Evolutionary conservation across 2,113 vertebrate species (phyloP), one percentile per base, ranked within the genome.

Genomic region (Paedocypris sp.): DNA sequence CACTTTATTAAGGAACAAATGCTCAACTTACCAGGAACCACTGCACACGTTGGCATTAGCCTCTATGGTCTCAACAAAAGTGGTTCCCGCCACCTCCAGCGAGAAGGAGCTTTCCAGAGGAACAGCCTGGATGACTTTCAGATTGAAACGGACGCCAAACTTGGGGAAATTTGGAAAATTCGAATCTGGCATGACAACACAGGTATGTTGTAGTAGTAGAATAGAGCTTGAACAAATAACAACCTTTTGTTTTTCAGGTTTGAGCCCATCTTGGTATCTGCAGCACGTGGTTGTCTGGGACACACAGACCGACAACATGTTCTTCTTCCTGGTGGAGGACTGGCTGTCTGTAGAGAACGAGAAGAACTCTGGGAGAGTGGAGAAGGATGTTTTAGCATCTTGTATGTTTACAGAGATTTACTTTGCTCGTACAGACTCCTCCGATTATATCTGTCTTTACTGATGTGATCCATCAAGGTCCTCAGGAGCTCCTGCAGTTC

Each of bases 161-260:
- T 88, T 46, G 82, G 85, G 38, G 86, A 88, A 59, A 75, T 88
- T 45, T 87, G 84, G 86, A 89, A 89, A 75, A 87, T 89, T 23
- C 77, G 78, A 29, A 73, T 89, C 54, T 89, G 87, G 88, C 88
- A 89, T 28, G 87, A 89, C 65, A 89, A 89, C 73, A 89, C 88
- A 62, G 88, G 87, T 88, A n/a, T n/a, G n/a, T n/a, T n/a, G n/a
- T n/a, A n/a, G n/a, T n/a, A n/a, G n/a, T n/a, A n/a, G n/a, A n/a
- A n/a, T n/a, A n/a, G n/a, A n/a, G n/a, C n/a, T n/a, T n/a, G n/a
- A n/a, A n/a, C n/a, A n/a, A n/a, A n/a, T n/a, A n/a, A n/a, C n/a
- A n/a, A n/a, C n/a, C n/a, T n/a, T n/a, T n/a, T 33, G 26, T 46
- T 2, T 45, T 22, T 3, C 60, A 89, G 88, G 88, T 32, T 66